phyloP scores from a whole-genome alignment of 1,140 invertebrate genomes.

The Papilio dardanus region DNA sequence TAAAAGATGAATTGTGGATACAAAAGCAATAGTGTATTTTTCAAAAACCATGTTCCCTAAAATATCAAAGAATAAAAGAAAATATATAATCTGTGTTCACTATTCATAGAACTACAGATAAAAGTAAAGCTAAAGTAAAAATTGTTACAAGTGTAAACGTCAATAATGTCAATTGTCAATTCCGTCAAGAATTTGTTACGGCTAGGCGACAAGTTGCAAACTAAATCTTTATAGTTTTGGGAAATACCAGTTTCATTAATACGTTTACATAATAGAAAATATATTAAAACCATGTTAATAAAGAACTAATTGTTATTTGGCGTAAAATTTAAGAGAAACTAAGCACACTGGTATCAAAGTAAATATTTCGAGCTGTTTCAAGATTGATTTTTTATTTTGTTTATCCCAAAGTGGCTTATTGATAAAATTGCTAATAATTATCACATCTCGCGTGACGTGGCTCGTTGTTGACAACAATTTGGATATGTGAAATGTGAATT shows the following conservation, averaged over 20 bases:
- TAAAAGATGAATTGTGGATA: not conserved
- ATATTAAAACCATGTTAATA: conserved; percentile 2
- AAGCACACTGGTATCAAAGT: conserved; percentile 42
- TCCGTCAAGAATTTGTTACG: conserved; percentile 34
- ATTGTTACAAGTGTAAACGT: conserved; percentile 47
- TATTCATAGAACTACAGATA: not conserved
- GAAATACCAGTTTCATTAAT: conserved; percentile 41
- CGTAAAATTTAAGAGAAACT: not conserved
- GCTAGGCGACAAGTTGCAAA: conserved; percentile 28
- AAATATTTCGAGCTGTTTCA: conserved; percentile 66
- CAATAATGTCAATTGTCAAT: conserved; percentile 56
- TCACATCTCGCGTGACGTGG: conserved; percentile 73
- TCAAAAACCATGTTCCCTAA: not conserved
- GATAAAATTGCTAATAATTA: conserved; percentile 74
- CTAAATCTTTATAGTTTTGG: conserved; percentile 41
- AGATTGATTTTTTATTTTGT: conserved; percentile 77
- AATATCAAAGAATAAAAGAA: not conserved
- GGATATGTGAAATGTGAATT: conserved; percentile 75
- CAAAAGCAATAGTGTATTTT: not conserved
- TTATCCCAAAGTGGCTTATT: conserved; percentile 77
- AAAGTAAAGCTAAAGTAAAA: too few species aligned
- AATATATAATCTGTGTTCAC: conserved; percentile 9
- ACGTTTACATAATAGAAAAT: conserved; percentile 33
- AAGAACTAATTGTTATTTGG: conserved; percentile 3
- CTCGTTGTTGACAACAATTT: conserved; percentile 62